phyloP scores from a whole-genome alignment of 2,888 invertebrate species.

The Torymus texanus region DNA sequence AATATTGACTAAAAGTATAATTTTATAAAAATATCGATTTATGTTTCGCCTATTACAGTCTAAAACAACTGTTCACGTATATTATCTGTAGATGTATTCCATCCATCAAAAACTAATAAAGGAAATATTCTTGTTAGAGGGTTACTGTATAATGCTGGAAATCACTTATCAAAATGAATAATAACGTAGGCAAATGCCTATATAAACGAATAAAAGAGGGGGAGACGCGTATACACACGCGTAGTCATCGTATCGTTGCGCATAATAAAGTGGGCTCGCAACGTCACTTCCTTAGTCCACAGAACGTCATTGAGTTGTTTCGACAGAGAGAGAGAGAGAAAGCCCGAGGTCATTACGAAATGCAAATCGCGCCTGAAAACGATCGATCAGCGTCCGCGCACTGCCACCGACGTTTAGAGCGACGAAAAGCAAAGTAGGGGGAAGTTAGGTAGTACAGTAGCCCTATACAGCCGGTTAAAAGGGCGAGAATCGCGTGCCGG shows the following conservation, averaged over 20 bases:
- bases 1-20: too few species aligned
- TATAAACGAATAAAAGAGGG: background rate
- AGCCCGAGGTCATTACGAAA: conserved; percentile 70
- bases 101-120: too few species aligned
- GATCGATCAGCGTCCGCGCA: conserved; percentile 67
- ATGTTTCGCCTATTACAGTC: too few species aligned
- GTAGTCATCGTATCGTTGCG: conserved; percentile 32
- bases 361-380: conserved; percentile 70
- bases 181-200: background rate
- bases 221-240: background rate
- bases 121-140: too few species aligned
- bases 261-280: conserved; percentile 38
- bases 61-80: too few species aligned
- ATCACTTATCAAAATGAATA: background rate
- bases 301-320: background rate
- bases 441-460: conserved; percentile 39
- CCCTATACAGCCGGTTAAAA: conserved; percentile 59
- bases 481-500: conserved; percentile 70
- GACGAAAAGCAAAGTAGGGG: conserved; percentile 58
- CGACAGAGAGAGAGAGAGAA: too few species aligned
- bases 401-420: conserved; percentile 66
- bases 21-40: too few species aligned
- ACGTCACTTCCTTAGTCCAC: conserved; percentile 51
- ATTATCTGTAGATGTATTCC: background rate
- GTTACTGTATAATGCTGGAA: background rate